Conservation (phyloP, 2,888 invertebrate species). For the Meloe dianella region DNA sequence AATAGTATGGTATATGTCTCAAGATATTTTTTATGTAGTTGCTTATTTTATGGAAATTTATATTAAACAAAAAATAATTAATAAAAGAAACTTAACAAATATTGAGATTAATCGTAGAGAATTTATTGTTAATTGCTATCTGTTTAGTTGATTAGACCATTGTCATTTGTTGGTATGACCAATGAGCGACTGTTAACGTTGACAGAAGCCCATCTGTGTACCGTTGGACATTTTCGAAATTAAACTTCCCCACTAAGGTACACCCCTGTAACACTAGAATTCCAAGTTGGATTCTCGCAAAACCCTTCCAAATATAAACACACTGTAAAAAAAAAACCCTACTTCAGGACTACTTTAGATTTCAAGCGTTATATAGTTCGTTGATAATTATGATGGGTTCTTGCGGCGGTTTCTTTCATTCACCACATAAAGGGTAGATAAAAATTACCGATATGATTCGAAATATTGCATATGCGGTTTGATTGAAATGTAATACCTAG, state of each 20-base stretch:
- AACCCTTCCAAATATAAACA: too few relatives aligned
- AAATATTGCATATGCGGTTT: background rate
- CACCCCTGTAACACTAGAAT: background rate
- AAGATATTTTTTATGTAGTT: background rate
- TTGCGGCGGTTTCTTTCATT: background rate
- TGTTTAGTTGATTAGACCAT: conserved; percentile 42
- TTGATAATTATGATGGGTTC: background rate
- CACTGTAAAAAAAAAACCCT: background rate
- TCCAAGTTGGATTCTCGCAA: background rate
- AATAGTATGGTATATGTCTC: background rate
- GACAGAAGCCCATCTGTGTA: conserved; percentile 52
- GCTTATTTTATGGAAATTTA: too few relatives aligned
- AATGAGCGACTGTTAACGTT: conserved; percentile 50
- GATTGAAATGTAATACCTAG: conserved; percentile 9
- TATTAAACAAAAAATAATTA: background rate
- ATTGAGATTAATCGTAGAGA: background rate
- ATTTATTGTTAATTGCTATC: conserved; percentile 28
- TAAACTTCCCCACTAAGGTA: conserved; percentile 36
- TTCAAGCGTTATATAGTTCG: too few relatives aligned
- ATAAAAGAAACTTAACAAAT: background rate
- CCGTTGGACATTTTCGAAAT: conserved; percentile 47
- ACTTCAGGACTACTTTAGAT: too few relatives aligned
- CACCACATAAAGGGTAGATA: background rate
- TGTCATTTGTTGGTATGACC: conserved; percentile 51
- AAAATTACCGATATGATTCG: background rate